phyloP scores from a whole-genome alignment of 1,140 invertebrate species.

The Penaeus indicus region DNA sequence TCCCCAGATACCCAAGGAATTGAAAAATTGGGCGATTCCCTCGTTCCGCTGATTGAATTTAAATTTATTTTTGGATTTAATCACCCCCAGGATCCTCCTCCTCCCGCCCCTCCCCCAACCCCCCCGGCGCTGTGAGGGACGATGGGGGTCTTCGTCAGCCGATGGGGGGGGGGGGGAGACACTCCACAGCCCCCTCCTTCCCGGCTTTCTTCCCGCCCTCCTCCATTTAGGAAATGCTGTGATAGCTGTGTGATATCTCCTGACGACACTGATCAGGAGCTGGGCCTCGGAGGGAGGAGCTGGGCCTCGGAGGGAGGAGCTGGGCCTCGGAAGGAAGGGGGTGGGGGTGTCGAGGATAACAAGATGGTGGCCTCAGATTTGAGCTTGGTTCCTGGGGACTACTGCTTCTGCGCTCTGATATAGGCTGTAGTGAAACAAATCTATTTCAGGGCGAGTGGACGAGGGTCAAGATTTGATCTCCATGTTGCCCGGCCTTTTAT shows the following conservation, averaged over 20 bases:
- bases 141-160: no score
- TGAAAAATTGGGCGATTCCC: constrained; percentile 58
- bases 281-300: neutral
- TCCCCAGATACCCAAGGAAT: constrained; percentile 32
- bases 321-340: neutral
- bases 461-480: no score
- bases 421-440: no score
- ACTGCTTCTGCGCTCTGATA: no score
- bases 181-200: neutral
- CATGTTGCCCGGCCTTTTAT: no score
- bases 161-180: neutral
- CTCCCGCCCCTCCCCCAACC: neutral
- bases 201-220: neutral
- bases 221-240: neutral
- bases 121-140: neutral
- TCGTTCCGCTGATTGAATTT: constrained; percentile 59
- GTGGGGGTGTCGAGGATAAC: no score
- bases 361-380: no score
- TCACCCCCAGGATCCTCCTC: constrained; percentile 12
- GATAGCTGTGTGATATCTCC: neutral
- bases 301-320: neutral
- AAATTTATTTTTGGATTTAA: constrained; percentile 58
- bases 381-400: no score
- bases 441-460: no score
- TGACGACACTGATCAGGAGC: neutral